Evolutionary conservation across 2,888 invertebrate genomes (phyloP).

Genomic region (Crematogaster levior): DNA sequence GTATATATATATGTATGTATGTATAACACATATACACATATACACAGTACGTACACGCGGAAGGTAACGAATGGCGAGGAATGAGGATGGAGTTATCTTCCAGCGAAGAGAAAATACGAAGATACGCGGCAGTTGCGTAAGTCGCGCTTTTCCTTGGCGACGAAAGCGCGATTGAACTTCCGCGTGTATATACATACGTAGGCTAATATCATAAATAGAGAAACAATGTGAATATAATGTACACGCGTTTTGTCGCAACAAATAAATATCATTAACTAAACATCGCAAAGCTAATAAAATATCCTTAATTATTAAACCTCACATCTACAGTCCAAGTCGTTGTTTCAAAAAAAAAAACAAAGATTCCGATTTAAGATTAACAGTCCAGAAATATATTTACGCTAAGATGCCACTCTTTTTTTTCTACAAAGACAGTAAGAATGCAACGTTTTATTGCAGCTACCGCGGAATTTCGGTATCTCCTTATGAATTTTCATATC

Average conservation of each 20-base stretch:
- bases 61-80: conserved; percentile 5
- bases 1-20: conserved; percentile 2
- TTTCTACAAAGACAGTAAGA: background rate
- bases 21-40: background rate
- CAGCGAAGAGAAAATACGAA: conserved; percentile 35
- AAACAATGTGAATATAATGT: conserved; percentile 75
- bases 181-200: conserved; percentile 25
- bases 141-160: conserved; percentile 46
- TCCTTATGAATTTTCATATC: background rate
- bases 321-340: background rate
- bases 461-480: background rate
- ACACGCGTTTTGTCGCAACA: conserved; percentile 72
- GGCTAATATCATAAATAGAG: conserved; percentile 37
- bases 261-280: conserved; percentile 69
- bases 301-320: conserved; percentile 10
- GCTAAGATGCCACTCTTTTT: background rate
- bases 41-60: conserved; percentile 28
- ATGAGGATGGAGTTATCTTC: conserved; percentile 20
- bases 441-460: background rate
- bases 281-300: conserved; percentile 50
- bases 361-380: background rate
- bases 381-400: background rate
- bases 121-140: conserved; percentile 37
- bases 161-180: conserved; percentile 38
- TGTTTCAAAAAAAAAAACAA: background rate